Conservation (phyloP, 2,888 invertebrate species). For the Nymphalis urticae region DNA sequence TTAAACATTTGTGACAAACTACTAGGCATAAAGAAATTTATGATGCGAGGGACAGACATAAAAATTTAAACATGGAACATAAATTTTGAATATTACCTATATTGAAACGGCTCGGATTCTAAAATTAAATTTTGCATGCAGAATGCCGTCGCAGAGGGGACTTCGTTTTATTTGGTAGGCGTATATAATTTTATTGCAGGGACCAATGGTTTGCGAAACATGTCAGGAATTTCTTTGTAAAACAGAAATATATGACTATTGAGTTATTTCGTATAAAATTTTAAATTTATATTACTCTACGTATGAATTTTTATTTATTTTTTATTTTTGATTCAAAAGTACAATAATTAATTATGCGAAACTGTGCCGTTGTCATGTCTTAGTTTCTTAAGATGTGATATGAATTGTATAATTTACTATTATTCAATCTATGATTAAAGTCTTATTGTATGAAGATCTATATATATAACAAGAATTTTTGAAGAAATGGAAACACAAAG, state of each 20-base stretch:
- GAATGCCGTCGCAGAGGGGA: slow-evolving; percentile 60
- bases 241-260: slow-evolving; percentile 7
- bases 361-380: no score
- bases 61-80: slow-evolving; percentile 74
- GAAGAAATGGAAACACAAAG: slow-evolving; percentile 13
- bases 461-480: slow-evolving; percentile 2
- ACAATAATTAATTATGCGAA: no score
- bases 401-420: no score
- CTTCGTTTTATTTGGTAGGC: slow-evolving; percentile 78
- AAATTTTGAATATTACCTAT: slow-evolving; percentile 80
- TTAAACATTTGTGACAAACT: slow-evolving; percentile 38
- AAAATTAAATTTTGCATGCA: slow-evolving; percentile 81
- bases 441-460: no score
- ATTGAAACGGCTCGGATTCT: slow-evolving; percentile 76
- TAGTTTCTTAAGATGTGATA: no score
- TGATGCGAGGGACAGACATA: slow-evolving; percentile 60
- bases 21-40: slow-evolving; percentile 59
- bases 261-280: not conserved
- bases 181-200: slow-evolving; percentile 81
- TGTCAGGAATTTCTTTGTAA: slow-evolving; percentile 62
- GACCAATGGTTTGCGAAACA: slow-evolving; percentile 78
- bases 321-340: not conserved
- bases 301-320: not conserved
- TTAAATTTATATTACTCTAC: not conserved
- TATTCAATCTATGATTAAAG: no score